phyloP scores from a whole-genome alignment of 2,797 vertebrate genomes.

The Coccyzus lansbergi region DNA sequence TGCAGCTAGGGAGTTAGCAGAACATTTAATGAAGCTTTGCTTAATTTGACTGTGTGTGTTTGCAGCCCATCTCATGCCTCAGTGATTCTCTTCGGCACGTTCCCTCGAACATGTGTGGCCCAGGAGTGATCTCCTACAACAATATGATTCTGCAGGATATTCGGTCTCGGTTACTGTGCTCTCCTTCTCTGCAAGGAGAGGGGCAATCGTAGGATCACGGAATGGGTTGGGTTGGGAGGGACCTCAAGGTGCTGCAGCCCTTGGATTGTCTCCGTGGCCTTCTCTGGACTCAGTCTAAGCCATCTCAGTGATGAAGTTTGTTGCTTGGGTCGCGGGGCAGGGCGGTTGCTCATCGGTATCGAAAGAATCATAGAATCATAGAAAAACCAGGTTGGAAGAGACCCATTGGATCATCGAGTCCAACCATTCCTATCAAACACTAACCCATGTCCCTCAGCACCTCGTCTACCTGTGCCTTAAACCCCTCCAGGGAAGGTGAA shows the following conservation, averaged over 20 bases:
- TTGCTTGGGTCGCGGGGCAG: neutral
- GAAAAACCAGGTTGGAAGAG: no score
- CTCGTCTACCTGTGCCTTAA: no score
- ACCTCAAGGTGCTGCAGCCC: no score
- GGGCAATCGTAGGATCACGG: neutral
- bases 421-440: no score
- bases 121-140: neutral
- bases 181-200: neutral
- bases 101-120: accelerated
- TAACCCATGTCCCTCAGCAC: no score
- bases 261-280: no score
- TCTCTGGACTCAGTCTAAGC: no score
- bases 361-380: no score
- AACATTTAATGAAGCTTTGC: neutral
- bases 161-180: neutral
- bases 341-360: neutral
- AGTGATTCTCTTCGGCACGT: neutral
- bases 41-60: neutral
- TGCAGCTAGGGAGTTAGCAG: neutral
- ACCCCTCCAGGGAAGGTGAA: no score
- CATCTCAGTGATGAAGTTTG: neutral
- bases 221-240: no score
- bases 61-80: neutral
- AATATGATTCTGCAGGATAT: neutral
- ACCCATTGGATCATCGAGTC: no score